Conservation (phyloP, 2,113 vertebrate species). For the Chelonoidis abingdonii region DNA sequence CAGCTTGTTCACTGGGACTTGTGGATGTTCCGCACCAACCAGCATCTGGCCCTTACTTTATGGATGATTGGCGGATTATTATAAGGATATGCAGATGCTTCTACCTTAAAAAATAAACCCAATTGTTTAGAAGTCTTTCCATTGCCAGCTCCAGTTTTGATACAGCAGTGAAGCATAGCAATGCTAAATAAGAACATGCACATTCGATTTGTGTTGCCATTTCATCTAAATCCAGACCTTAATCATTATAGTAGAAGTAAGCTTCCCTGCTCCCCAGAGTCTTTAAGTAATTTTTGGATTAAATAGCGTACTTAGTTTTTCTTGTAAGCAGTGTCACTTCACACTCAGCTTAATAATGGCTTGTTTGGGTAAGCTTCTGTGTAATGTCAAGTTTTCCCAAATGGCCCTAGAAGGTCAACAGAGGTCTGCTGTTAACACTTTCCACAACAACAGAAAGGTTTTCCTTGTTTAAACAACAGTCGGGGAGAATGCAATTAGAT, state of each 20-base stretch:
- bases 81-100: slow-evolving; percentile 47
- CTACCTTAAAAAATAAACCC: slow-evolving; percentile 23
- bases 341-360: slow-evolving; percentile 84
- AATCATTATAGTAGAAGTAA: slow-evolving; percentile 65
- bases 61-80: slow-evolving; percentile 56
- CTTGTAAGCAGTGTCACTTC: slow-evolving; percentile 83
- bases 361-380: slow-evolving; percentile 86
- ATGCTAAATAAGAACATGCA: slow-evolving; percentile 66
- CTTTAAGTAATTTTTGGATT: slow-evolving; percentile 82
- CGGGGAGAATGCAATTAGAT: slow-evolving; percentile 45
- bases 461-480: slow-evolving; percentile 67
- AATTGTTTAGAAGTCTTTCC: slow-evolving; percentile 43
- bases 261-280: not conserved
- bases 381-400: slow-evolving; percentile 84
- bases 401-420: slow-evolving; percentile 86
- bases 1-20: not conserved
- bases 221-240: slow-evolving; percentile 54
- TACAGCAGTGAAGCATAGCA: slow-evolving; percentile 18
- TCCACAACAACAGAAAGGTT: slow-evolving; percentile 67
- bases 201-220: slow-evolving; percentile 53
- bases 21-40: not conserved
- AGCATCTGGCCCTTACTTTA: slow-evolving; percentile 24
- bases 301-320: slow-evolving; percentile 71
- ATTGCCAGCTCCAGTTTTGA: slow-evolving; percentile 37
- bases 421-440: slow-evolving; percentile 83